Evolutionary conservation across 2,888 invertebrate genomes (phyloP), one percentile per base, ranked within the genome.

Genomic region (Apamea sordens): DNA sequence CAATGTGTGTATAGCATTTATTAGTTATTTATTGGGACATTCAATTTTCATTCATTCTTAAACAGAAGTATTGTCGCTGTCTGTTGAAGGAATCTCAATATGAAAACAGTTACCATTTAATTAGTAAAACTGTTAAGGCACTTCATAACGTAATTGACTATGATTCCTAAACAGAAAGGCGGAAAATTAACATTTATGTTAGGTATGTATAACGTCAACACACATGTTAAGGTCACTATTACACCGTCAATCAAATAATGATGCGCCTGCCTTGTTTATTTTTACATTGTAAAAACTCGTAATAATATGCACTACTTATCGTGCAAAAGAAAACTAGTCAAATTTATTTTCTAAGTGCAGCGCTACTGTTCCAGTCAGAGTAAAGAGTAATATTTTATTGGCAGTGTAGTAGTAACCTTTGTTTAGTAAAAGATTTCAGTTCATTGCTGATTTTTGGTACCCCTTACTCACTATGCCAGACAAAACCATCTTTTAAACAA

Each of bases 61-160:
- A 2, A 71, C 18, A 70, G 68, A 67, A 63, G 71, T 63, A 73
- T 69, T 78, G 76, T 81, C 56, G 76, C 71, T 75, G 88, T 72
- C 75, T 73, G 41, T 75, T 18, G 24, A 70, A 79, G 67, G 68
- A 79, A 79, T 73, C 59, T 80, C 47, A 71, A 79, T 61, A 53
- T 75, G 64, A 59, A 67, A 84, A 80, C 77, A 81, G 69, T 77
- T 32, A 56, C 21, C n/a, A 73, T 75, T 24, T 64, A 36, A 36
- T 24, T 69, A 64, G 28, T 64, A 76, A 77, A 84, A 77, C 87
- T 83, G 77, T 68, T 89, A 91, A 92, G 92, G 92, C 92, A 92
- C 92, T 89, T 87, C 71, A 83, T 73, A 68, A 83, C 21, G 71
- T 86, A 89, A 89, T 90, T 89, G 87, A 88, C 89, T 80, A 82